phyloP scores from a whole-genome alignment of 2,797 vertebrate species.

The Monodelphis domestica region DNA sequence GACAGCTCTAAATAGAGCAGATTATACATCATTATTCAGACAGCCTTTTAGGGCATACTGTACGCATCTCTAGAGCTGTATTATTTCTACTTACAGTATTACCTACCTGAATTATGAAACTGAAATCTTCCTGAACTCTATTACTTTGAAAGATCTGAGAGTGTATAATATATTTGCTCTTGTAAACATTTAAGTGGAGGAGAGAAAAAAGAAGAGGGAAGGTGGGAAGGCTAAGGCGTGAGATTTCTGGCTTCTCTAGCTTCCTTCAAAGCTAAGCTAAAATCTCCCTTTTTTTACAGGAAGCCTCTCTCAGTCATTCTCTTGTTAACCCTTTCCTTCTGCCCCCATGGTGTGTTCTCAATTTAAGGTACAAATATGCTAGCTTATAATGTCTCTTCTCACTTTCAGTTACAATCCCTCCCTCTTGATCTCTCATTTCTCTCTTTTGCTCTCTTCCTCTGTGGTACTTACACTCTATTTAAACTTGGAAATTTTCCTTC shows the following conservation, averaged over 20 bases:
- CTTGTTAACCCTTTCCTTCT: too few relatives aligned
- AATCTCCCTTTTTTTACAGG: background rate
- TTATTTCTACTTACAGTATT: background rate
- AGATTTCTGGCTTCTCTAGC: background rate
- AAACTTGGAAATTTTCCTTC: too few relatives aligned
- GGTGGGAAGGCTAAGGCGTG: background rate
- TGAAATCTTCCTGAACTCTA: background rate
- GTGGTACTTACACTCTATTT: too few relatives aligned
- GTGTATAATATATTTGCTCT: background rate
- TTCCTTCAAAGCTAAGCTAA: slow-evolving; percentile 2
- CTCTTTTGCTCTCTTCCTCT: too few relatives aligned
- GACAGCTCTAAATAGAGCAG: slow-evolving; percentile 11
- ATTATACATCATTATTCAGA: background rate
- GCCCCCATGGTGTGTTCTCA: too few relatives aligned
- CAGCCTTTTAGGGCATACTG: background rate
- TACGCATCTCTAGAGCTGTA: background rate
- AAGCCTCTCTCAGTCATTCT: background rate
- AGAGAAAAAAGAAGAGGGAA: background rate
- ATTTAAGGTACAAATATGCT: too few relatives aligned
- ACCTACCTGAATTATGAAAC: background rate
- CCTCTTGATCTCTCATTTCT: too few relatives aligned
- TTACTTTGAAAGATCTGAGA: background rate
- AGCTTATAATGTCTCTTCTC: too few relatives aligned
- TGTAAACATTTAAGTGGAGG: background rate
- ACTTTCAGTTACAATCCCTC: too few relatives aligned